Base-by-base conservation (phyloP, 2,888 invertebrate species). In the Panzeria rudis region DNA sequence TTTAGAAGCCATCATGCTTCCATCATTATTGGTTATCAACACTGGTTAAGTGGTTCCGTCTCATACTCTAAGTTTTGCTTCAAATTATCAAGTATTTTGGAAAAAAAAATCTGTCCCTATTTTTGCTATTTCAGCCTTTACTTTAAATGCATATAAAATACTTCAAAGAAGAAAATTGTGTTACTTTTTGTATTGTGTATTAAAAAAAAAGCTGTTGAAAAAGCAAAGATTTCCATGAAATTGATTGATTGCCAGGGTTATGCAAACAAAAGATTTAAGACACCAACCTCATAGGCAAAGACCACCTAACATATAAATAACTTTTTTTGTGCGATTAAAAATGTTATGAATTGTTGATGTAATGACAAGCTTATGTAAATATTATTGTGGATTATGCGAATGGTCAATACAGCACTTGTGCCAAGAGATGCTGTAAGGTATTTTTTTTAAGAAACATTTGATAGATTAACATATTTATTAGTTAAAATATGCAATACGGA, bases 251-350 rank as follows among this genome's bases (percentile, higher is more conserved):
- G 35, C 50, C 17, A n/a, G n/a, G 17, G 44, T 71, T 62, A 44
- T 62, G 25, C 8, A 64, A 73, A 69, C 78, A 56, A 79, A 79
- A 83, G 73, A 79, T 62, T 83, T 79, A 83, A 73, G 83, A 54
- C 62, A 78, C 69, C 56, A 7, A 83, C 73, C 29, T 69, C 2
- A 38, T 0, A 50, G 38, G 4, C 29, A 59, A 52, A 17, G 29
- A 29, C 41, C 29, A 71, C 41, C 52, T 9, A 54, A 54, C 0
- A 64, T n/a, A 54, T 50, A 23, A 52, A 50, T 0, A 23, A 4
- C 13, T 59, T 47, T 62, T 47, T 56, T 32, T 38, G 29, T n/a
- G 29, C 32, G 44, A 38, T 47, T 5, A 35, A 72, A 61, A 47
- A 17, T 61, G 59, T 44, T 23, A 64, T 64, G 75, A 52, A 25